Base-by-base conservation (phyloP, 2,797 vertebrate species). In the Tauraco hartlaubi region DNA sequence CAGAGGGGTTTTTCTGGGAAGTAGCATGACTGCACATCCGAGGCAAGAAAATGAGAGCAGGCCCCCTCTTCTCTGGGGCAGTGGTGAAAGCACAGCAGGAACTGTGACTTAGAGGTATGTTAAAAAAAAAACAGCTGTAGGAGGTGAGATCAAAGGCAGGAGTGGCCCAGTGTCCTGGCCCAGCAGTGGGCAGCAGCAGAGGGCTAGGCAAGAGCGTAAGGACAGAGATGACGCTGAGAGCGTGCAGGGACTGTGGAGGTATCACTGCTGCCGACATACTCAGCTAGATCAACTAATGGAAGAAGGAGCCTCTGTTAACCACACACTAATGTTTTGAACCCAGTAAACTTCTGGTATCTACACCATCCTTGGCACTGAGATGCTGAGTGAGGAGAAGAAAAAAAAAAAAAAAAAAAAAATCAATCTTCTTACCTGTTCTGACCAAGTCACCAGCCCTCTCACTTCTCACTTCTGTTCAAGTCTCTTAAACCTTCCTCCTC, bases 1-100 rank as follows among this genome's bases (percentile, higher is more conserved):
- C 81, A 44, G 59, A 63, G 15, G 16, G 8, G 28, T 23, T 58
- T 90, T 86, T 85, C 86, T 67, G 64, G 74, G 84, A 89, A 71
- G 37, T 2, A 68, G 48, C 29, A 59, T 11, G 31, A 82, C 39
- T 48, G 59, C 44, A 29, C 39, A 37, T 55, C 78, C 41, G 29
- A 31, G 48, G 20, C 58, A 87, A 85, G 55, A 52, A 90, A 35
- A 46, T 12, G 43, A 76, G 59, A 72, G 66, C 85, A 49, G 54
- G 22, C 8, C 26, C 2, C 3, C n/a, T 74, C 16, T 22, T 56
- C 11, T 15, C 43, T 4, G 16, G 37, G 51, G 29, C 69, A 51
- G 71, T 11, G 20, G 20, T 9, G 14, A n/a, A 23, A 35, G 56
- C 73, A 35, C 26, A 61, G 66, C 35, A 17, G 46, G 39, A 56